phyloP scores from a whole-genome alignment of 1,140 invertebrate species.

The Aphelenchoides besseyi region DNA sequence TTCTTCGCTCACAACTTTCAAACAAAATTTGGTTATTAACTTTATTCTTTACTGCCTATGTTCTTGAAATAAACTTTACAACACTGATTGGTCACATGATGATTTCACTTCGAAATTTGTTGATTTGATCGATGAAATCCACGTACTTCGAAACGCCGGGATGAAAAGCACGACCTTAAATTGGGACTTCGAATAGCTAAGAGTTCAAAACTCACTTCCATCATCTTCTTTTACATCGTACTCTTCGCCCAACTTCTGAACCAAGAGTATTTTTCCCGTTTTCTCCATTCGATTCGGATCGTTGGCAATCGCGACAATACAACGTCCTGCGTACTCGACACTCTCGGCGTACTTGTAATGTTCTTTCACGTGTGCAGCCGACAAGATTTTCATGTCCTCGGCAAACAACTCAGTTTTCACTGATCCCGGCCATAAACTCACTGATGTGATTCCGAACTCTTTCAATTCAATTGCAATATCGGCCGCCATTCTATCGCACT shows the following conservation, averaged over 20 bases:
- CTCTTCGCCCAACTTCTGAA: constrained; percentile 24
- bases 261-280: constrained; percentile 27
- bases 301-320: constrained; percentile 22
- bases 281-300: constrained; percentile 22
- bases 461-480: constrained; percentile 33
- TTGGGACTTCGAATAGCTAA: neutral
- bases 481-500: constrained; percentile 62
- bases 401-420: constrained; percentile 29
- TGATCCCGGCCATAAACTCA: constrained; percentile 26
- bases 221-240: constrained; percentile 29
- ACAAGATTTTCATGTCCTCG: neutral
- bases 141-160: neutral
- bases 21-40: neutral
- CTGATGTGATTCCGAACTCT: constrained; percentile 23
- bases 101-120: neutral
- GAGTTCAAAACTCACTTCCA: constrained; percentile 30
- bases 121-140: neutral
- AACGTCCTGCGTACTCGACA: constrained; percentile 23
- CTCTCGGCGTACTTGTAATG: constrained; percentile 22
- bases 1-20: neutral
- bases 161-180: too few species aligned
- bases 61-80: neutral
- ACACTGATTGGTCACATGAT: neutral
- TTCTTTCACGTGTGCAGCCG: constrained; percentile 11
- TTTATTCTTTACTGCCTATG: neutral